Evolutionary conservation across 2,888 invertebrate genomes (phyloP), one percentile per base, ranked within the genome.

Genomic region (Caenorhabditis plicata): DNA sequence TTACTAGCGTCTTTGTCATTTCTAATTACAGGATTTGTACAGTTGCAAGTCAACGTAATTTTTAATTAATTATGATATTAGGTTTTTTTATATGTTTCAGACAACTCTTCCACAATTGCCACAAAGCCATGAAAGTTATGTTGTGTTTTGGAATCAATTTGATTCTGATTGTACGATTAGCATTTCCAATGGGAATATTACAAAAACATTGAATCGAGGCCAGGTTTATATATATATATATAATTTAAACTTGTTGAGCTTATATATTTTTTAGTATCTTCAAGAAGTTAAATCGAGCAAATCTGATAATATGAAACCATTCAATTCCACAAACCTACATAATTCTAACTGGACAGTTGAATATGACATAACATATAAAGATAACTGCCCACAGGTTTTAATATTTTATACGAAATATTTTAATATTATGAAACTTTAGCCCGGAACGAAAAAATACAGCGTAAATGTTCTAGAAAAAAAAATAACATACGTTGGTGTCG

Each of bases 1-100:
- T 77, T 91, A 19, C 81, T 98, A 1, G 91, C 92, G 0, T 89
- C 89, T 0, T 53, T 87, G 0, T 88, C 96, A 0, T 98, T 96
- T 80, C 83, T 89, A n/a, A 84, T 91, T 26, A 92, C 95, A 1
- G 93, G 88, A 3, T 78, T 90, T n/a, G 87, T 95, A 17, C 73
- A 73, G 45, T 57, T 72, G 20, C 64, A 68, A 61, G 75, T 78
- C 36, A 78, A 79, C 36, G 78, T 78, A 54, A 61, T 57, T 13
- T 33, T 22, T n/a, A 2, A 35, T 15, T 26, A 15, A 27, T 2
- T 11, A 44, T 13, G 3, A 29, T 26, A 19, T 7, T 31, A 25
- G 1, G 13, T 15, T 2, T 27, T 20, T 20, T 23, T 25, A 4
- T 32, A 23, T n/a, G 17, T 52, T 63, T 50, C 53, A 75, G 75